phyloP scores from a whole-genome alignment of 1,140 invertebrate species.

The Euwallacea similis region DNA sequence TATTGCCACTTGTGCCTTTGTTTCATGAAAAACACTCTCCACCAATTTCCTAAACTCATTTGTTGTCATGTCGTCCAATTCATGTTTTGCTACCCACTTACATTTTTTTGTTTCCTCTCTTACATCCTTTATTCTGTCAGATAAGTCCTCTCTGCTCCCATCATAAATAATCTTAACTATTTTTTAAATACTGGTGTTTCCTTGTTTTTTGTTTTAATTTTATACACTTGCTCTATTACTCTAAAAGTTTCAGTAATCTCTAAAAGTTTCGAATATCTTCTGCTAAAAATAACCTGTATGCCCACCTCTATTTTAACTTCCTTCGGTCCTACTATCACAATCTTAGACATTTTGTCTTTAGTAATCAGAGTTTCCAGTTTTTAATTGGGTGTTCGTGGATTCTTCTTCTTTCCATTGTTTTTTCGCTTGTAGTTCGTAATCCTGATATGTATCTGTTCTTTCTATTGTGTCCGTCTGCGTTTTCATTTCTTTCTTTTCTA shows the following conservation, averaged over 20 bases:
- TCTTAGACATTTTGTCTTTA: slow-evolving; percentile 9
- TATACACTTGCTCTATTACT: slow-evolving; percentile 11
- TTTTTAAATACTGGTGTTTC: neutral
- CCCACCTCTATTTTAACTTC: slow-evolving; percentile 16
- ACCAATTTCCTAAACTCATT: slow-evolving; percentile 13
- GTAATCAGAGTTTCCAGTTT: slow-evolving; percentile 22
- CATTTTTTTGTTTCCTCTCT: neutral
- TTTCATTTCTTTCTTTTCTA: too few relatives aligned
- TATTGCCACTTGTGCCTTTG: slow-evolving; percentile 2
- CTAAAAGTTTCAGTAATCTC: slow-evolving; percentile 27
- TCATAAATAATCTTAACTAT: slow-evolving; percentile 3
- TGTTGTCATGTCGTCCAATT: neutral
- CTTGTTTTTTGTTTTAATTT: neutral
- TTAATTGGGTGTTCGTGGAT: slow-evolving; percentile 22
- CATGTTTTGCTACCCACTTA: slow-evolving; percentile 7
- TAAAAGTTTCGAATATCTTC: too few relatives aligned
- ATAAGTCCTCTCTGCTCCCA: neutral
- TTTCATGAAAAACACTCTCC: slow-evolving; percentile 11
- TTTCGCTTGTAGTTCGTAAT: too few relatives aligned
- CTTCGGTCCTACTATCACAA: slow-evolving; percentile 23
- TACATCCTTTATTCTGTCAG: neutral
- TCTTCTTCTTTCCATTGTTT: slow-evolving; percentile 2
- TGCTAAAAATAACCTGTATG: slow-evolving; percentile 20
- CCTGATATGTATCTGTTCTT: too few relatives aligned
- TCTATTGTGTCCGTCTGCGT: too few relatives aligned